These are phyloP conservation scores for Chitala chitala DNA, from an alignment of 2,113 vertebrate genomes.

Conservation along the genomic window DNA sequence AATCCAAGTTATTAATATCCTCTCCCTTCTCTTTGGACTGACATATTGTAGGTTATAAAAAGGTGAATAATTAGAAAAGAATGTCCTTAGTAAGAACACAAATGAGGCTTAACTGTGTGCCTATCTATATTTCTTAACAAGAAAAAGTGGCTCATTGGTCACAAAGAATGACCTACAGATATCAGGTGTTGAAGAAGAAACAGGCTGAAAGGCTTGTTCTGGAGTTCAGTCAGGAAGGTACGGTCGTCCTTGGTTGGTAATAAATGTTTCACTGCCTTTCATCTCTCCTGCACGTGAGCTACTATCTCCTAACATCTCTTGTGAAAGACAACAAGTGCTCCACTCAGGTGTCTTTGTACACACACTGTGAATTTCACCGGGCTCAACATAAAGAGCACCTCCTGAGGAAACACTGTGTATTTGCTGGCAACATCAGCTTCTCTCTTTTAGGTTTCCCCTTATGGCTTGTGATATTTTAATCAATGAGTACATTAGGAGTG, in stretches of 20 bases:
- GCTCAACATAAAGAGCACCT: background rate
- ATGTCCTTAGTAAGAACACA: too few species aligned
- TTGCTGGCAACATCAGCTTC: too few species aligned
- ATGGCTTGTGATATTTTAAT: too few species aligned
- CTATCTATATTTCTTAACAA: too few species aligned
- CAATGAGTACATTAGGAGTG: too few species aligned
- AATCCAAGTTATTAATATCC: background rate
- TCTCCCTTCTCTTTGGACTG: background rate
- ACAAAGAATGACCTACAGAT: background rate
- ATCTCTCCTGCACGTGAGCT: background rate
- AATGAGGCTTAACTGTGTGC: too few species aligned
- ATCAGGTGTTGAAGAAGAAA: constrained; percentile 1
- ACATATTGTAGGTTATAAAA: too few species aligned
- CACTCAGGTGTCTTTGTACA: background rate
- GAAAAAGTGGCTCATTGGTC: too few species aligned
- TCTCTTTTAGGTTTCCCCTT: too few species aligned
- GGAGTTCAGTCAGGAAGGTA: background rate
- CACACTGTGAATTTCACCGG: background rate
- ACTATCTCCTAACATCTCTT: background rate
- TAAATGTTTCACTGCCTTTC: background rate
- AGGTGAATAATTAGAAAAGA: background rate
- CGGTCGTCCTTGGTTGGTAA: background rate
- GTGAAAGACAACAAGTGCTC: constrained; percentile 44
- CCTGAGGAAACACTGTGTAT: too few species aligned
- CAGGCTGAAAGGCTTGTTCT: background rate